Percentiles rank a stretch among this genome's conserved stretches.
phyloP scores from a whole-genome alignment of 1,140 invertebrate genomes.

The Saccostrea glomerata region DNA sequence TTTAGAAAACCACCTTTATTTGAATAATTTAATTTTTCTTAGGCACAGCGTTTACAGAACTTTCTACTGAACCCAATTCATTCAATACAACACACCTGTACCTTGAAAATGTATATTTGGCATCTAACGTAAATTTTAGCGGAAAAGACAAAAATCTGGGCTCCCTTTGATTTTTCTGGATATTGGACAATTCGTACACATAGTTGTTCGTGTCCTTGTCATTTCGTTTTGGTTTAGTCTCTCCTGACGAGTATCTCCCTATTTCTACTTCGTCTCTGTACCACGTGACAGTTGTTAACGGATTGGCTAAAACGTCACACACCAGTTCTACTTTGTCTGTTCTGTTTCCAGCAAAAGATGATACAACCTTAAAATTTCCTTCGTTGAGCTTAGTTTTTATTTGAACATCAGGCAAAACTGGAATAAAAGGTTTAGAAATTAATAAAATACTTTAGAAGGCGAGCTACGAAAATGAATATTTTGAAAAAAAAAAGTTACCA shows the following conservation, averaged over 20 bases:
- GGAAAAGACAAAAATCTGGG: constrained; percentile 2
- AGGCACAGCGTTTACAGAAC: neutral
- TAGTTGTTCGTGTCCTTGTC: neutral
- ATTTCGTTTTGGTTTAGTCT: neutral
- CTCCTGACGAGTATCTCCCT: neutral
- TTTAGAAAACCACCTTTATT: neutral
- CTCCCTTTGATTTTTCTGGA: neutral
- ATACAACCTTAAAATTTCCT: neutral
- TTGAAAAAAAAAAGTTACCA: too few relatives aligned
- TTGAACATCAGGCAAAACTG: neutral
- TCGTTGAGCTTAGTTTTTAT: neutral
- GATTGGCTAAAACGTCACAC: neutral
- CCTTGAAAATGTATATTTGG: neutral
- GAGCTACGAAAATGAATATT: too few relatives aligned
- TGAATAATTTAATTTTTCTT: neutral
- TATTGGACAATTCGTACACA: neutral
- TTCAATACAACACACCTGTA: neutral
- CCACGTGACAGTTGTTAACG: constrained; percentile 4
- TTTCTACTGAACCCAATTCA: neutral
- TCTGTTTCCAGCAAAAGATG: neutral
- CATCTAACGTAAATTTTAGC: neutral
- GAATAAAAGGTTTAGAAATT: neutral
- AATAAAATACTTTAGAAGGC: too few relatives aligned
- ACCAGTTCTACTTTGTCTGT: neutral
- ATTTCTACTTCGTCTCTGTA: neutral